These are phyloP conservation scores for Ciconia maguari DNA, from an alignment of 2,113 vertebrate species.

Conservation along the genomic window DNA sequence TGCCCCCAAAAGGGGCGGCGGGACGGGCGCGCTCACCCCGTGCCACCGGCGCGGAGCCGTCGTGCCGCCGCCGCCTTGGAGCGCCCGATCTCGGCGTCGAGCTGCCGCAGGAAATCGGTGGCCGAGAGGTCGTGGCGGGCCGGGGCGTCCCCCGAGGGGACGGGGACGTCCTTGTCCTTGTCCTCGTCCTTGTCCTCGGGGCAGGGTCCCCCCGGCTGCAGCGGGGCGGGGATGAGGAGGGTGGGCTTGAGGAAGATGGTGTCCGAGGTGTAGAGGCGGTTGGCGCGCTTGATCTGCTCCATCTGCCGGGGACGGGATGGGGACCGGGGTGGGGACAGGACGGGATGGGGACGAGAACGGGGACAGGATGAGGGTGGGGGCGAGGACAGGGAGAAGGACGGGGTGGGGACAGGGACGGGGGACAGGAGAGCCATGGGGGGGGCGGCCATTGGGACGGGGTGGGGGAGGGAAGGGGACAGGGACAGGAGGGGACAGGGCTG, in stretches of 20 bases:
- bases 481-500: neutral
- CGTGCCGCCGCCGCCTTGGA: conserved; percentile 83
- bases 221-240: conserved; percentile 81
- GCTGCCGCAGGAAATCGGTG: conserved; percentile 81
- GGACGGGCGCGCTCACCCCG: neutral
- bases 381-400: neutral
- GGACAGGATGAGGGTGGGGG: no score
- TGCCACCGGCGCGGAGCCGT: conserved; percentile 67
- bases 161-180: neutral
- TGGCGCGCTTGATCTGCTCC: conserved; percentile 92
- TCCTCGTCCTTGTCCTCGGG: conserved; percentile 9
- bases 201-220: conserved; percentile 52
- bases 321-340: neutral
- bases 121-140: conserved; percentile 77
- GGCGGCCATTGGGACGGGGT: neutral
- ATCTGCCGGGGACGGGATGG: conserved; percentile 68
- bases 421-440: neutral
- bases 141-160: neutral
- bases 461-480: neutral
- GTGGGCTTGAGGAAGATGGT: conserved; percentile 90
- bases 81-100: conserved; percentile 85
- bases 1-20: neutral
- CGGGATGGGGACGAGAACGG: rapidly evolving
- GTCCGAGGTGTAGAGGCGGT: conserved; percentile 92
- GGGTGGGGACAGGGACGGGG: neutral